Evolutionary conservation across 2,888 invertebrate genomes (phyloP).

Genomic region (Lypha dubia): DNA sequence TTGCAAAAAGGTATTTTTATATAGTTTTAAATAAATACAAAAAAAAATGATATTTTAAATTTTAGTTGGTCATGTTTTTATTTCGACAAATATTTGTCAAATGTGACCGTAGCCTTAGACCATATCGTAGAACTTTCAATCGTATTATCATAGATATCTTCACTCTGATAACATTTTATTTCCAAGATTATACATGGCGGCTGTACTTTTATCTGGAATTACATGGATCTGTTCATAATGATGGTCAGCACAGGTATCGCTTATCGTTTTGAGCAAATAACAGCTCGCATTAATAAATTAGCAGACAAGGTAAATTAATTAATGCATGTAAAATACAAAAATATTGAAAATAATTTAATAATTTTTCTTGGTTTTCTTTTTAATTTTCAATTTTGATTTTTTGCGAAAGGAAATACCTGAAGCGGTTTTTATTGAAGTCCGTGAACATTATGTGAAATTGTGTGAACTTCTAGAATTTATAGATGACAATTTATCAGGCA

Average conservation of each 20-base stretch:
- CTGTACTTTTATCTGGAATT: slow-evolving; percentile 89
- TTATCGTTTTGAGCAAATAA: slow-evolving; percentile 87
- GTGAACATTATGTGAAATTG: slow-evolving; percentile 88
- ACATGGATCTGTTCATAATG: slow-evolving; percentile 89
- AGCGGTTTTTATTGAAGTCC: slow-evolving; percentile 86
- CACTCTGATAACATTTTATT: background rate
- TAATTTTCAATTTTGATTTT: slow-evolving; percentile 33
- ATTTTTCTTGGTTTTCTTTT: background rate
- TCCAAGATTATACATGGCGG: slow-evolving; percentile 75
- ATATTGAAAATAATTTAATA: background rate
- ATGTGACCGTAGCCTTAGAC: too few species aligned
- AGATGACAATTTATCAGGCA: slow-evolving; percentile 86
- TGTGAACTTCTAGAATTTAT: slow-evolving; percentile 86
- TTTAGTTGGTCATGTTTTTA: too few species aligned
- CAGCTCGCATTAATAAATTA: slow-evolving; percentile 80
- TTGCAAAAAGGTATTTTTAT: too few species aligned
- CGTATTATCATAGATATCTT: background rate
- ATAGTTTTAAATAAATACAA: too few species aligned
- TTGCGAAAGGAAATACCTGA: slow-evolving; percentile 77
- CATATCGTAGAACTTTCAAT: too few species aligned
- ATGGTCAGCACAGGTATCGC: slow-evolving; percentile 88
- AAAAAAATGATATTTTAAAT: too few species aligned
- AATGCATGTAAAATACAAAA: background rate
- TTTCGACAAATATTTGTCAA: too few species aligned
- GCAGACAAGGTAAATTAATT: slow-evolving; percentile 75